Evolutionary conservation across 2,113 vertebrate species (phyloP).

Genomic region (Pandion haliaetus): DNA sequence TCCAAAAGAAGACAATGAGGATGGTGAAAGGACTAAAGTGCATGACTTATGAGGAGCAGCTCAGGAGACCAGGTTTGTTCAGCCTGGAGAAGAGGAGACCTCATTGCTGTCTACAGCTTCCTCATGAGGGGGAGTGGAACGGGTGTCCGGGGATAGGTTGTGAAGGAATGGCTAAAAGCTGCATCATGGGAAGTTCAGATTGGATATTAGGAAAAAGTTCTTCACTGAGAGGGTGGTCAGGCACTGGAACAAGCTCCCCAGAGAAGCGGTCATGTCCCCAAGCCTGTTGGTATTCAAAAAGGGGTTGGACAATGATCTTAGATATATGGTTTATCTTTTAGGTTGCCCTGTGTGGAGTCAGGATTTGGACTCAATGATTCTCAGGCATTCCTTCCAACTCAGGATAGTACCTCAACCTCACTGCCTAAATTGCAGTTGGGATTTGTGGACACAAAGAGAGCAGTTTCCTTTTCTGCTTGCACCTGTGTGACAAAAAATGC

Average conservation of each 20-base stretch:
- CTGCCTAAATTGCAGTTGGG: not conserved
- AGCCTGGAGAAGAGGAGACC: not conserved
- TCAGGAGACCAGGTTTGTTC: not conserved
- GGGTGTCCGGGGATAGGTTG: not conserved
- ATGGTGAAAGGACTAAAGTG: not conserved
- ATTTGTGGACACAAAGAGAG: not conserved
- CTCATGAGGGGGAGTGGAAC: not conserved
- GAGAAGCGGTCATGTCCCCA: not conserved
- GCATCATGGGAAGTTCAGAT: not conserved
- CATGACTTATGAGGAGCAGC: not conserved
- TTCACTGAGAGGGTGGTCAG: not conserved
- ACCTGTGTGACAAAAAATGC: not conserved
- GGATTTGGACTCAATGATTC: not conserved
- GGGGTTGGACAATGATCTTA: not conserved
- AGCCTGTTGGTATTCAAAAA: not conserved
- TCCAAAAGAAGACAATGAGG: not conserved
- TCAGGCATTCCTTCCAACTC: not conserved
- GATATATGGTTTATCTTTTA: not conserved
- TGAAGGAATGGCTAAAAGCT: not conserved
- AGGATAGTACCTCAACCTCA: not conserved
- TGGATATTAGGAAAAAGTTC: not conserved
- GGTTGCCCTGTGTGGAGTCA: not conserved
- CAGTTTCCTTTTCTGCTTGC: not conserved
- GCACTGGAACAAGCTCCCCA: not conserved
- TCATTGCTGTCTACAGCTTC: not conserved